These are phyloP conservation scores for Montipora cactus DNA, from an alignment of 64 coral and sea anemone genomes.

Conservation along the genomic window DNA sequence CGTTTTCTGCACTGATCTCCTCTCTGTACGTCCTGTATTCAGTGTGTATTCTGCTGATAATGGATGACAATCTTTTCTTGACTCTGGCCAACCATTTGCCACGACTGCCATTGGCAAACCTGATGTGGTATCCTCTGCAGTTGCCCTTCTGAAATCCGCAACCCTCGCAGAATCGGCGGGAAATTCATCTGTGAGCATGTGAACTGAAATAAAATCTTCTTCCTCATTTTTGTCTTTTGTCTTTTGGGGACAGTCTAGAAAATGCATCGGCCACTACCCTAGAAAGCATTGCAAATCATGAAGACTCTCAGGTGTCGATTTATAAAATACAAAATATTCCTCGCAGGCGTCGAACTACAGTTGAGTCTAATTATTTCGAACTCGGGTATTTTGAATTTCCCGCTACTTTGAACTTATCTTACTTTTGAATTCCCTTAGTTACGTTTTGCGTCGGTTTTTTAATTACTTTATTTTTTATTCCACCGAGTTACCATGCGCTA, in stretches of 20 bases:
- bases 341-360: too few relatives aligned
- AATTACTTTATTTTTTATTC: too few relatives aligned
- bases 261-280: conserved; percentile 28
- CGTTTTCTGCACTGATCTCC: not conserved
- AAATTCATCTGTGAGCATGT: conserved; percentile 9
- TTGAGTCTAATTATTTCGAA: too few relatives aligned
- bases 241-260: not conserved
- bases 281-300: conserved; percentile 62
- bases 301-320: conserved; percentile 20
- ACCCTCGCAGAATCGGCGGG: not conserved
- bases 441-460: too few relatives aligned
- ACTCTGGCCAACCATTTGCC: not conserved
- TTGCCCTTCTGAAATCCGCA: not conserved
- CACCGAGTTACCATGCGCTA: too few relatives aligned
- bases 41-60: not conserved
- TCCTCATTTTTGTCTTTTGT: not conserved
- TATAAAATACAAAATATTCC: too few relatives aligned
- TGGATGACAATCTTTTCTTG: not conserved
- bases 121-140: too few relatives aligned
- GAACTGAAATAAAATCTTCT: not conserved
- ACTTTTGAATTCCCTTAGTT: too few relatives aligned
- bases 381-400: too few relatives aligned
- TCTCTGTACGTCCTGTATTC: not conserved
- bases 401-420: too few relatives aligned
- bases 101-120: not conserved